Percentiles rank a stretch among this genome's conserved stretches.
phyloP scores from a whole-genome alignment of 2,797 vertebrate species.

The Gallinago nigripennis region DNA sequence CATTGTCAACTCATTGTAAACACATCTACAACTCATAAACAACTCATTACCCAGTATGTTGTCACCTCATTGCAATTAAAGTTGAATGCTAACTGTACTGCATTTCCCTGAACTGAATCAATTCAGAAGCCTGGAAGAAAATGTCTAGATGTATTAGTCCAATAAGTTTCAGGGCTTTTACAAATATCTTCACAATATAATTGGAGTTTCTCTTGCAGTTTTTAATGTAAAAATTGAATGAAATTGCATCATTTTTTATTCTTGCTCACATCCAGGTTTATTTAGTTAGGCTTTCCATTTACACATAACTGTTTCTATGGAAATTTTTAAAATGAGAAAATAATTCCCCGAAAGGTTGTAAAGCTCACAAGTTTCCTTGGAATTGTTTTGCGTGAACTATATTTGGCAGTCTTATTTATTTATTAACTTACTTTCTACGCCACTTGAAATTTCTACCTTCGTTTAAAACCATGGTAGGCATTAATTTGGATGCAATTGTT shows the following conservation, averaged over 20 bases:
- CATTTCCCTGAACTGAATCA: constrained; percentile 70
- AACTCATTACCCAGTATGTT: constrained; percentile 83
- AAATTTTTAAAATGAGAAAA: constrained; percentile 52
- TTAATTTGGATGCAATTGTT: neutral
- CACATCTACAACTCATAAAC: constrained; percentile 84
- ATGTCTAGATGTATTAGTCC: constrained; percentile 1
- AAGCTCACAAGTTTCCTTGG: constrained; percentile 50
- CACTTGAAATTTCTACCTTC: neutral
- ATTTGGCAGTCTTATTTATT: neutral
- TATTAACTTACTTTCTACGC: neutral
- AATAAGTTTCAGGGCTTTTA: constrained; percentile 33
- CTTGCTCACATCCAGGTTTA: neutral
- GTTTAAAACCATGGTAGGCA: neutral
- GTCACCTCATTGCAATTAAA: constrained; percentile 83
- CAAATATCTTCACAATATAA: neutral
- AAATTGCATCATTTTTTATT: neutral
- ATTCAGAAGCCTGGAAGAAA: constrained; percentile 66
- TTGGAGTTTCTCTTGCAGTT: neutral
- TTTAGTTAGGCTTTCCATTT: constrained; percentile 30
- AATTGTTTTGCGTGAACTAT: constrained; percentile 30
- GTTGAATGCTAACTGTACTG: constrained; percentile 78
- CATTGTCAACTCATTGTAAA: constrained; percentile 84
- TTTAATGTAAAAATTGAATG: constrained; percentile 20
- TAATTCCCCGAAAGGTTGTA: constrained; percentile 39
- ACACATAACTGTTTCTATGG: neutral